Evolutionary conservation across 2,113 vertebrate species (phyloP).

Genomic region (Antechinus stuartii): DNA sequence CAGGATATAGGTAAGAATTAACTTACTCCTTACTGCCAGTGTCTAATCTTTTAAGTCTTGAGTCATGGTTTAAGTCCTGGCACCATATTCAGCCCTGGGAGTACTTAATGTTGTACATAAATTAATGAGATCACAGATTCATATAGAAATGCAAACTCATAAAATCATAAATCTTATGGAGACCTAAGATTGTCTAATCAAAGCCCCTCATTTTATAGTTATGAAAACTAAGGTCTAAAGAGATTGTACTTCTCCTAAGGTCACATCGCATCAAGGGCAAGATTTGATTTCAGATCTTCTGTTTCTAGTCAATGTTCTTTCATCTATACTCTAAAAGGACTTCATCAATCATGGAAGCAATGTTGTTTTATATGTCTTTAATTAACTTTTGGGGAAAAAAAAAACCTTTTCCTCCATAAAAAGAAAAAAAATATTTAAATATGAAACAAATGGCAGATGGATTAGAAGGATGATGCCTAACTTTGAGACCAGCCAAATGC

Average conservation of each 20-base stretch:
- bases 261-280: background rate
- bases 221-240: background rate
- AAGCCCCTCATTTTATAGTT: background rate
- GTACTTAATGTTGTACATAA: background rate
- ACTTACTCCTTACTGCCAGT: background rate
- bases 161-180: background rate
- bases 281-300: background rate
- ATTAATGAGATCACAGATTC: background rate
- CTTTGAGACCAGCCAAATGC: constrained; percentile 25
- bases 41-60: background rate
- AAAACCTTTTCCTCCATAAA: background rate
- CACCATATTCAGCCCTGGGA: background rate
- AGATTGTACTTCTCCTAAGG: background rate
- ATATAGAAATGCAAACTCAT: background rate
- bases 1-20: background rate
- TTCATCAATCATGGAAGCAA: background rate
- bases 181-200: background rate
- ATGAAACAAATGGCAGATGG: constrained; percentile 21
- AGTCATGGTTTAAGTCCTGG: background rate
- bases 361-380: constrained; percentile 1
- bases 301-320: background rate
- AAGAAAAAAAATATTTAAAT: constrained; percentile 9
- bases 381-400: background rate
- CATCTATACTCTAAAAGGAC: background rate
- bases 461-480: background rate